phyloP scores from a whole-genome alignment of 2,797 vertebrate species.

The Neosalanx taihuensis region DNA sequence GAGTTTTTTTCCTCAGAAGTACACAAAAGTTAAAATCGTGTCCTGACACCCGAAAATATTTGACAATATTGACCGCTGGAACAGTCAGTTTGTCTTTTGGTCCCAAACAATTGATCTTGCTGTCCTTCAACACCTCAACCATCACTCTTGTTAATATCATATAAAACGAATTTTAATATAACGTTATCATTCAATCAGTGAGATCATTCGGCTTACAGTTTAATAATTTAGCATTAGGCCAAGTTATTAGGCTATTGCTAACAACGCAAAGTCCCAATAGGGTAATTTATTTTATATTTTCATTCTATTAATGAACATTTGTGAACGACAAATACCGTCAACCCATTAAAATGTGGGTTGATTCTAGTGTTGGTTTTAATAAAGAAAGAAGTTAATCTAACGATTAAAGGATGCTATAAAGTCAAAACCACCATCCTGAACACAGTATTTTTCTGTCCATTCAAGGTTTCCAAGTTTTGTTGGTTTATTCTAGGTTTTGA shows the following conservation, averaged over 20 bases:
- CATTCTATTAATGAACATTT: constrained; percentile 1
- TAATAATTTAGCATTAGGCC: constrained; percentile 1
- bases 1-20: constrained; percentile 3
- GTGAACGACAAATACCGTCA: constrained; percentile 23
- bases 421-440: not conserved
- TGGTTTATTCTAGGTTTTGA: not conserved
- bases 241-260: constrained; percentile 19
- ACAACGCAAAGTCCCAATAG: not conserved
- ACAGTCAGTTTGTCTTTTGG: constrained; percentile 12
- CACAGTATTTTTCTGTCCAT: not conserved
- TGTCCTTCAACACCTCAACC: not conserved
- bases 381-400: not conserved
- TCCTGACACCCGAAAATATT: not conserved
- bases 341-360: not conserved
- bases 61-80: not conserved
- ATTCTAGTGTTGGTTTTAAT: not conserved
- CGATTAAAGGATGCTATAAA: not conserved
- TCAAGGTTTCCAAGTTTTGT: not conserved
- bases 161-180: not conserved
- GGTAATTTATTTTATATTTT: not conserved
- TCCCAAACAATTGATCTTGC: not conserved
- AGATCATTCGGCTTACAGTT: too few species aligned
- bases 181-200: too few species aligned
- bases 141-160: not conserved
- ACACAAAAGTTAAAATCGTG: constrained; percentile 2